Conservation (phyloP, 2,113 vertebrate species). For the Onychorhynchus coronatus region DNA sequence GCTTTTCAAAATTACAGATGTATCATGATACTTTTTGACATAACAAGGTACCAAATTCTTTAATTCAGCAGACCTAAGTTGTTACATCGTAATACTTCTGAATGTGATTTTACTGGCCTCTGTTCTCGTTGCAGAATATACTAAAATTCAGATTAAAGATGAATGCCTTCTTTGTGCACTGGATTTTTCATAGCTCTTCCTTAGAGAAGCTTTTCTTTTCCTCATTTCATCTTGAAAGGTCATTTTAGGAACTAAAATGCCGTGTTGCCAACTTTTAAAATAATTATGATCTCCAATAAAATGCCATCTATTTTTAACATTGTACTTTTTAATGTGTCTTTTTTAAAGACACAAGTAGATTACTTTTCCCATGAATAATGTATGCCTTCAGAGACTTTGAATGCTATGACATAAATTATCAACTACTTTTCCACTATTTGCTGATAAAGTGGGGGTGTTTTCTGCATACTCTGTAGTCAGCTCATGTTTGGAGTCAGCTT, state of each 20-base stretch:
- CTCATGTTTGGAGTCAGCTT: background rate
- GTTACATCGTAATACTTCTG: background rate
- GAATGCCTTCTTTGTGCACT: background rate
- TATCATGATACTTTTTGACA: background rate
- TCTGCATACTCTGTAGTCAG: background rate
- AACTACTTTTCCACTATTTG: slow-evolving; percentile 52
- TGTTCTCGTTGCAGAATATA: background rate
- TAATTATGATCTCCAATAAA: slow-evolving; percentile 73
- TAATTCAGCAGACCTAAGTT: background rate
- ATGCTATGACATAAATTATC: slow-evolving; percentile 64
- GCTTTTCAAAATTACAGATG: background rate
- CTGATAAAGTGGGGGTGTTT: slow-evolving; percentile 60
- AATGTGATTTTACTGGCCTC: background rate
- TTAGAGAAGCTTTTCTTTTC: slow-evolving; percentile 23
- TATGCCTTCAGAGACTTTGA: slow-evolving; percentile 53
- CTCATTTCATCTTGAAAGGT: slow-evolving; percentile 60
- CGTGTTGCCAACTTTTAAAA: slow-evolving; percentile 67
- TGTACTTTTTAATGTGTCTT: slow-evolving; percentile 63
- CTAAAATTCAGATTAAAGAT: slow-evolving; percentile 23
- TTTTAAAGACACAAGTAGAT: slow-evolving; percentile 65
- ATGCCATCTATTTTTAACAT: slow-evolving; percentile 71
- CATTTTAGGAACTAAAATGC: slow-evolving; percentile 56
- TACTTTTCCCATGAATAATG: slow-evolving; percentile 54
- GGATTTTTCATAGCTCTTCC: slow-evolving; percentile 10
- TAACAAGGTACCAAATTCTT: background rate